Evolutionary conservation across 2,113 vertebrate genomes (phyloP).

Genomic region (Podiceps cristatus): DNA sequence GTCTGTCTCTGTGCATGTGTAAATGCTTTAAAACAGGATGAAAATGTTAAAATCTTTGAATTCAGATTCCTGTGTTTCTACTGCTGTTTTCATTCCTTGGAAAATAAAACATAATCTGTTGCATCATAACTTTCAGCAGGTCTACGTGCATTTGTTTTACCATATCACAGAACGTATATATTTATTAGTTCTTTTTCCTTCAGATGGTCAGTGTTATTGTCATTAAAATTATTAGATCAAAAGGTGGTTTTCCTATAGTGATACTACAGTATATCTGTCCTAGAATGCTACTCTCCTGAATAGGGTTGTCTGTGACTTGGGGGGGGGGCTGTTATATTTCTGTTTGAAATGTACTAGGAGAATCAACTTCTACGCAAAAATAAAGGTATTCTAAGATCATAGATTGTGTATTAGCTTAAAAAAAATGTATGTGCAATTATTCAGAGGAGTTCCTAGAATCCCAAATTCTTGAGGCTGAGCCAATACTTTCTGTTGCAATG

Average conservation of each 20-base stretch:
- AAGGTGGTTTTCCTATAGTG: not conserved
- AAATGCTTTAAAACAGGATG: not conserved
- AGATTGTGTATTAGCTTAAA: not conserved
- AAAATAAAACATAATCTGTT: not conserved
- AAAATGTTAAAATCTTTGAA: not conserved
- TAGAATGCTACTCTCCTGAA: not conserved
- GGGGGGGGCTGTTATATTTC: not conserved
- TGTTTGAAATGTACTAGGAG: not conserved
- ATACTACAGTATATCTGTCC: not conserved
- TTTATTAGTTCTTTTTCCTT: not conserved
- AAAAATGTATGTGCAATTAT: not conserved
- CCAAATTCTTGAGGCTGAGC: conserved; percentile 5
- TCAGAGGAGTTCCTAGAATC: conserved; percentile 44
- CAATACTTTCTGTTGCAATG: conserved; percentile 39
- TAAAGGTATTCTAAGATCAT: too few species aligned
- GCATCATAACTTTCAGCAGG: not conserved
- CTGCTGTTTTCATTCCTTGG: not conserved
- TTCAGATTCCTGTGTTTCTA: not conserved
- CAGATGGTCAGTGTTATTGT: not conserved
- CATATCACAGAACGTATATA: not conserved
- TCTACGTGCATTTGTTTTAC: not conserved
- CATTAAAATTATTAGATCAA: not conserved
- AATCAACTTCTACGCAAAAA: not conserved
- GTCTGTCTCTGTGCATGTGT: not conserved
- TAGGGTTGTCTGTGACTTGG: not conserved